Evolutionary conservation across 1,140 invertebrate genomes (phyloP).

Genomic region (Zaprionus vittiger): DNA sequence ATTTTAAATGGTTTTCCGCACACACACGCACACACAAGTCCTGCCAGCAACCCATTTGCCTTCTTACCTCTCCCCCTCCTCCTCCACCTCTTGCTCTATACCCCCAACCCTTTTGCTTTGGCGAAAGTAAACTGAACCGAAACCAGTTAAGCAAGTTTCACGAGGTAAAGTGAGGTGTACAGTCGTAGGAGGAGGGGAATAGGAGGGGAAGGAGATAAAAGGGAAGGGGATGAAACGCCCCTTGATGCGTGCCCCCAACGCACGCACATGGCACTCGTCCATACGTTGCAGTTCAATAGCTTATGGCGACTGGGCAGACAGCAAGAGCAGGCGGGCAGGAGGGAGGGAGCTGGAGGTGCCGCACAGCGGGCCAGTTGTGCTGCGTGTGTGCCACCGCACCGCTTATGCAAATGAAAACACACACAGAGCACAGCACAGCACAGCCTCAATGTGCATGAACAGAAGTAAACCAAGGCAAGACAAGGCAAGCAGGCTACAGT

Average conservation of each 20-base stretch:
- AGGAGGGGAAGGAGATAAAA: background rate
- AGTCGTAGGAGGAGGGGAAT: background rate
- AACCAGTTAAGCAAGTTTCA: slow-evolving; percentile 72
- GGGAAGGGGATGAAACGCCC: background rate
- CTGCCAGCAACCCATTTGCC: slow-evolving; percentile 1
- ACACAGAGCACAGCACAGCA: slow-evolving; percentile 8
- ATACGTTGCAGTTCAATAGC: slow-evolving; percentile 7
- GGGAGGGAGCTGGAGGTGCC: background rate
- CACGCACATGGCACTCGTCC: slow-evolving; percentile 13
- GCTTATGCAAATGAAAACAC: background rate
- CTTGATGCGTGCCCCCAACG: slow-evolving; percentile 8
- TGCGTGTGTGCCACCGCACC: background rate
- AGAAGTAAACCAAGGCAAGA: slow-evolving; percentile 35
- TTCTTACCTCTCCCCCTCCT: background rate
- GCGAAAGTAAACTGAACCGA: slow-evolving; percentile 62
- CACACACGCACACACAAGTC: slow-evolving; percentile 1
- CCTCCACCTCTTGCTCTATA: background rate
- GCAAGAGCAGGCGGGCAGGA: background rate
- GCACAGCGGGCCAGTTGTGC: background rate
- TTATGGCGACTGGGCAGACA: background rate
- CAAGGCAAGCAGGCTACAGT: too few species aligned
- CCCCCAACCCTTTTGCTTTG: background rate
- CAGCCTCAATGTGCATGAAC: slow-evolving; percentile 55
- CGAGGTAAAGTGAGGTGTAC: slow-evolving; percentile 40
- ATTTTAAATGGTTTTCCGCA: slow-evolving; percentile 76